phyloP scores from a whole-genome alignment of 2,888 invertebrate species.

The Tinea semifulvella region DNA sequence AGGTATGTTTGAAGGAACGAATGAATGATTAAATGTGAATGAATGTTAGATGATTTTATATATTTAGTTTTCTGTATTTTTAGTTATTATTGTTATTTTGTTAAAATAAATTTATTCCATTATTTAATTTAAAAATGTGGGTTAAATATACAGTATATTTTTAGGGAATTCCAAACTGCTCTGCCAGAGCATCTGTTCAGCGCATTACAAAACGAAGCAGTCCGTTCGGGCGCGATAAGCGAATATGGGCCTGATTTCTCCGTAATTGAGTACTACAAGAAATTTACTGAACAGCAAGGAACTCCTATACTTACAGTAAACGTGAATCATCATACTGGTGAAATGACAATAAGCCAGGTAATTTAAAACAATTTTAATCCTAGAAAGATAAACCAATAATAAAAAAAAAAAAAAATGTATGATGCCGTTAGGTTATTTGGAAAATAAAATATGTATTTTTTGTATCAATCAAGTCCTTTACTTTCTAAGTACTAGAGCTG shows the following conservation, averaged over 20 bases:
- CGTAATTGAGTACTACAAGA: constrained; percentile 43
- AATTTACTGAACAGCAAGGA: constrained; percentile 67
- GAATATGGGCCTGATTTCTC: constrained; percentile 44
- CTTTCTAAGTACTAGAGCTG: no score
- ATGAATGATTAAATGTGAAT: no score
- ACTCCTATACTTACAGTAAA: constrained; percentile 67
- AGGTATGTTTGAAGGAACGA: no score
- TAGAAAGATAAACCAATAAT: neutral
- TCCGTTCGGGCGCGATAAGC: constrained; percentile 28
- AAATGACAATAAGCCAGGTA: constrained; percentile 54
- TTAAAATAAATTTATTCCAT: no score
- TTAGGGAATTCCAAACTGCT: constrained; percentile 44
- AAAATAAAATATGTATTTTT: no score
- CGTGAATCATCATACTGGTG: constrained; percentile 47
- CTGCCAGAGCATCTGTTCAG: constrained; percentile 58
- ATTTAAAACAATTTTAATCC: neutral
- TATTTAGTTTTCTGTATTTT: no score
- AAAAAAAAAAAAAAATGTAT: neutral
- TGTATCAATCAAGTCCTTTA: no score
- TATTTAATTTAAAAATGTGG: no score
- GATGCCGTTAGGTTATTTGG: no score
- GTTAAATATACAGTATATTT: constrained; percentile 8
- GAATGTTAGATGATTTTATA: no score
- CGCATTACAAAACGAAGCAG: constrained; percentile 42
- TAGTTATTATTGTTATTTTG: no score